A percentile compares a stretch with the other conserved stretches of the same genome.
Evolutionary conservation across 2,113 vertebrate species (phyloP).

Genomic region (Alces alces): DNA sequence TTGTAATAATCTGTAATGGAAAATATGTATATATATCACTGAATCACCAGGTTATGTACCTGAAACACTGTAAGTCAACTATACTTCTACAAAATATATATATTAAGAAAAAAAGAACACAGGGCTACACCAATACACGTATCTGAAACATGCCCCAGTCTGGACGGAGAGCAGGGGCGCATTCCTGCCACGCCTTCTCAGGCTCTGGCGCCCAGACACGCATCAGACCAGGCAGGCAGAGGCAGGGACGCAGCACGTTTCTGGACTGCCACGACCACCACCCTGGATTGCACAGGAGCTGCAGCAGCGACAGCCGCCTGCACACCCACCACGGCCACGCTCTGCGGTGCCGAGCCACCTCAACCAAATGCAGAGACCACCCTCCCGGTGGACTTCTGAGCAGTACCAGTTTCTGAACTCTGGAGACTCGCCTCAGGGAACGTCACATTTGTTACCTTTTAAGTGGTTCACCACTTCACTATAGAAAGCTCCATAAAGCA

Average conservation of each 20-base stretch:
- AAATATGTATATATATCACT: accelerated
- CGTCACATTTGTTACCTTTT: neutral
- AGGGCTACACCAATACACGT: neutral
- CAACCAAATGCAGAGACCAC: too few species aligned
- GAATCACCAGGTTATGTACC: neutral
- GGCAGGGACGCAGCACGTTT: accelerated
- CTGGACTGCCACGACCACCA: accelerated
- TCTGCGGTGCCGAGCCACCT: accelerated
- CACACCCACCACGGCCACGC: too few species aligned
- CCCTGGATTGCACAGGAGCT: neutral
- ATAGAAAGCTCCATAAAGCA: neutral
- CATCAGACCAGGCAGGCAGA: accelerated
- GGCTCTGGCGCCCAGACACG: neutral
- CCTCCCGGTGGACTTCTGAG: neutral
- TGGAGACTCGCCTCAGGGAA: neutral
- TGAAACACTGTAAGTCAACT: too few species aligned
- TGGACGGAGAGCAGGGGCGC: too few species aligned
- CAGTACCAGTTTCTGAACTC: neutral
- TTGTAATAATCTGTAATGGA: neutral
- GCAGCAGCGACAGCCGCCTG: accelerated
- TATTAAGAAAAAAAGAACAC: neutral
- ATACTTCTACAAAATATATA: neutral
- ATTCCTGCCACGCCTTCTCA: neutral
- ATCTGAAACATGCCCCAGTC: neutral
- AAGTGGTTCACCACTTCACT: neutral